Percentiles rank a stretch among this genome's conserved stretches.
Conservation (phyloP, 2,797 vertebrate genomes). For the Alcedo quadribrachys region DNA sequence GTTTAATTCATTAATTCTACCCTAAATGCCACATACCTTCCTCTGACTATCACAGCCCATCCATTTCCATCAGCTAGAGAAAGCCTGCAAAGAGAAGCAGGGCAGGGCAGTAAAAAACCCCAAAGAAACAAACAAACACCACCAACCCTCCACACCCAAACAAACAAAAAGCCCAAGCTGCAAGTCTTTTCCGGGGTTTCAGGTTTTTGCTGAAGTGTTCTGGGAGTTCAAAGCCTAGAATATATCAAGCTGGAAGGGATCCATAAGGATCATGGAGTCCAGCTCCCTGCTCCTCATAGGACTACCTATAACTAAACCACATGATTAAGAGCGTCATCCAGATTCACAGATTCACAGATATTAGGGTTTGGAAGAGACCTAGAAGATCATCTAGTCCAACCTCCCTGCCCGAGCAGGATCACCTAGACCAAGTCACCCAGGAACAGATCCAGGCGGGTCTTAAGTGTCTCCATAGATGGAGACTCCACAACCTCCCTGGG, state of each 20-base stretch:
- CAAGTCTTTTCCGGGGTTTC: not conserved
- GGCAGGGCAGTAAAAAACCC: not conserved
- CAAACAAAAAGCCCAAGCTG: not conserved
- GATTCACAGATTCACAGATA: too few relatives aligned
- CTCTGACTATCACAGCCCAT: not conserved
- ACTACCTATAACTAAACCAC: not conserved
- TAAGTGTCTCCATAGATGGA: too few relatives aligned
- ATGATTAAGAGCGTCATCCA: not conserved
- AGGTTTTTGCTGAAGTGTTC: not conserved
- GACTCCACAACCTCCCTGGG: too few relatives aligned
- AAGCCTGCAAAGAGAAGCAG: not conserved
- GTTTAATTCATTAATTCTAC: not conserved
- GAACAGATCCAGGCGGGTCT: too few relatives aligned
- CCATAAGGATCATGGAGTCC: not conserved
- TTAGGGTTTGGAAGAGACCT: too few relatives aligned
- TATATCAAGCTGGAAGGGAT: not conserved
- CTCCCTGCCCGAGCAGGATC: too few relatives aligned
- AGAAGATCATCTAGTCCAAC: too few relatives aligned
- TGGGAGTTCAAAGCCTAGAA: not conserved
- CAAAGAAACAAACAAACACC: too few relatives aligned
- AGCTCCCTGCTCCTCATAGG: not conserved
- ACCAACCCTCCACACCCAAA: not conserved
- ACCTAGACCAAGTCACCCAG: too few relatives aligned
- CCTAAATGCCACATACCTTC: not conserved
- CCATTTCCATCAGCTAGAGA: not conserved